Base-by-base conservation (phyloP, 2,113 vertebrate species). In the Melanostigma gelatinosum region DNA sequence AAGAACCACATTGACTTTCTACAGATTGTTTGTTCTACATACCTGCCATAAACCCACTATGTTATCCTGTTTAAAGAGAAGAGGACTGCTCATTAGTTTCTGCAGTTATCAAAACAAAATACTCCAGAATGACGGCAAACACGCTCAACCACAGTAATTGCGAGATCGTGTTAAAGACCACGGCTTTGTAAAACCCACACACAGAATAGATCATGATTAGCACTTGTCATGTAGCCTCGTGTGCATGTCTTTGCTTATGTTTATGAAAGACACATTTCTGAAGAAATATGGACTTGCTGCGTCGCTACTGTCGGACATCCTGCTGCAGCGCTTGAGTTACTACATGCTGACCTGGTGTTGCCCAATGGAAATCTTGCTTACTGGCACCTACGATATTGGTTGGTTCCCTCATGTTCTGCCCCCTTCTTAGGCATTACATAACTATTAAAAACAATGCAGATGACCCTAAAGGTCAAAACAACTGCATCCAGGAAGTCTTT, bases 401-500 rank as follows among this genome's bases (percentile, higher is more conserved):
- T 27, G 8, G 8, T 34, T 72, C 22, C 2, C 11, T 50, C 6
- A 29, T 20, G 52, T 75, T 18, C 40, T 60, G 11, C 61, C 18
- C 50, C 44, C 38, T 78, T 36, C 0, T 6, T 48, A 46, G 38
- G 36, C 0, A n/a, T 29, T 8, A 29, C 46, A 55, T n/a, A 52
- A 29, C 42, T 54, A 24, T 63, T 61, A 42, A 22, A 83, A 64
- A 9, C 58, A 20, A 8, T 18, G 50, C n/a, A n/a, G 8, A 57
- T 70, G 72, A 83, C 70, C 72, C 27, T 16, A 11, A 67, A 80
- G 62, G 36, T 68, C n/a, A 71, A 79, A 68, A 6, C 11, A 0
- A 62, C 67, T 13, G 58, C 72, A 27, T 84, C 22, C 57, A 65
- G 64, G 68, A 83, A 82, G 27, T 4, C 4, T 54, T 4, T 62